Evolutionary conservation across 2,113 vertebrate genomes (phyloP), one percentile per base, ranked within the genome.

Genomic region (Andinoacara biseriatus): DNA sequence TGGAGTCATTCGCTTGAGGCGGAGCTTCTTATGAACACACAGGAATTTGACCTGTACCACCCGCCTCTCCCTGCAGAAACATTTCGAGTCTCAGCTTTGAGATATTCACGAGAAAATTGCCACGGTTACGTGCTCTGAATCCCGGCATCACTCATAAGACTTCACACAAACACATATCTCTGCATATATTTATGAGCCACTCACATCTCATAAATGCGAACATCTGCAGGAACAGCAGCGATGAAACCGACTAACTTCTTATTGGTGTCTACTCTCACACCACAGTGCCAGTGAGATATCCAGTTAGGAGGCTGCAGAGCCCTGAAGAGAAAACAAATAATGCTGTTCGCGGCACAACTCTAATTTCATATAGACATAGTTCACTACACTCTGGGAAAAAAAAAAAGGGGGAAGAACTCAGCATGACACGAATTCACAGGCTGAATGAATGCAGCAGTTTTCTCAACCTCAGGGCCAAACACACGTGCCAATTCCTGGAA

Each of bases 1-100:
- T 0, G 98, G 98, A 20, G 97, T 96, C 94, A 99, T 97, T 14
- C 97, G 95, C 85, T 99, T 99, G 0, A 96, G 96, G 74, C 98
- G 98, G 52, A 99, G 93, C 92, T 99, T 99, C 94, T 99, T 99
- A 83, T 99, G 98, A 74, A 99, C 98, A 7, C 98, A 99, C 54
- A 99, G 93, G 92, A 99, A 96, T 84, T 97, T 98, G 86, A 99
- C 98, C 91, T 99, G 97, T 11, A 97, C 98, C 98, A 97, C 97
- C 92, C 94, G 97, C 94, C 96, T 97, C 92, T 96, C 95, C 91
- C 98, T 99, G 91, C 80, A 60, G 63, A 58, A 57, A 88, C 43
- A 58, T 40, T 80, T 72, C 31, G 10, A 76, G 24, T 20, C 10
- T 81, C 81, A 62, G 7, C 46, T 85, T 82, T 74, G 38, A 74